Evolutionary conservation across 2,888 invertebrate genomes (phyloP).

Genomic region (Drosophila flavopinicola): DNA sequence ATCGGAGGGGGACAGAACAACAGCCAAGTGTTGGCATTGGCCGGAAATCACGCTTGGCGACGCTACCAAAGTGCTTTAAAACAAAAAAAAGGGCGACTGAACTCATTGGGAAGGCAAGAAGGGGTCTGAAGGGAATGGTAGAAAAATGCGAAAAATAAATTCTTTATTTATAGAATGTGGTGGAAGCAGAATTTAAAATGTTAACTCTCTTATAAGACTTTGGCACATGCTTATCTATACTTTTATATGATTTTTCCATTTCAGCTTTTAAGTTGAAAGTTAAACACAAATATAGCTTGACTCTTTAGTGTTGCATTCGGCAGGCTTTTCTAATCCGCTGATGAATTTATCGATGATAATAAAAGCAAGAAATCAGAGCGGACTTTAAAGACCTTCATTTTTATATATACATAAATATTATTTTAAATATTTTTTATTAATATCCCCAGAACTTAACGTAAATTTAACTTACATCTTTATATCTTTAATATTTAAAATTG

Average conservation of each 20-base stretch:
- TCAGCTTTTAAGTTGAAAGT: not conserved
- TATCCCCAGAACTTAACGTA: too few relatives aligned
- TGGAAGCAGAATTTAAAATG: not conserved
- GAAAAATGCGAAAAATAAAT: conserved; percentile 13
- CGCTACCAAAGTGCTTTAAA: conserved; percentile 52
- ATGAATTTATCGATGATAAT: too few relatives aligned
- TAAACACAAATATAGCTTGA: not conserved
- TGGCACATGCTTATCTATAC: not conserved
- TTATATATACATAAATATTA: too few relatives aligned
- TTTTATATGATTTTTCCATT: too few relatives aligned
- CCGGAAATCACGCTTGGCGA: conserved; percentile 72
- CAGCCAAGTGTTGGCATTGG: conserved; percentile 51
- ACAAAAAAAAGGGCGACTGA: conserved; percentile 29
- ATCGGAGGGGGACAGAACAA: not conserved
- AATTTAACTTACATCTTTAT: too few relatives aligned
- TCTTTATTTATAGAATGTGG: not conserved
- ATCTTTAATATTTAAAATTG: too few relatives aligned
- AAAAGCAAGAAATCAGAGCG: too few relatives aligned
- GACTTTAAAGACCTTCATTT: too few relatives aligned
- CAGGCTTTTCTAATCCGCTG: too few relatives aligned
- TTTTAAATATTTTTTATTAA: too few relatives aligned
- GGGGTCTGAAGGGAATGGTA: conserved; percentile 1
- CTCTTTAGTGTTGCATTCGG: too few relatives aligned
- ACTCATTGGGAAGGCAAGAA: not conserved
- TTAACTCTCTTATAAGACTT: not conserved